Conservation (phyloP, 2,888 invertebrate genomes). For the Psylliodes chrysocephalus region DNA sequence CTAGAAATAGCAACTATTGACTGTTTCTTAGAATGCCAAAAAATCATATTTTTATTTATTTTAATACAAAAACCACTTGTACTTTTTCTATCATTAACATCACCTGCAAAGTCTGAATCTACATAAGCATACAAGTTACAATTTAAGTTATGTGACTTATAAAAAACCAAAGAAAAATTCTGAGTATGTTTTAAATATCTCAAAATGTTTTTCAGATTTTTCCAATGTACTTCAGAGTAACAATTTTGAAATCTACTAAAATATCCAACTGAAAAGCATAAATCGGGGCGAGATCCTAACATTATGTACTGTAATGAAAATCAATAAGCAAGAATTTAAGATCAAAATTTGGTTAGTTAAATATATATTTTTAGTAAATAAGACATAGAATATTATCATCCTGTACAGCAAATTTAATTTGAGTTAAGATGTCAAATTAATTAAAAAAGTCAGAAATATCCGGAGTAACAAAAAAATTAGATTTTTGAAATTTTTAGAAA, state of each 20-base stretch:
- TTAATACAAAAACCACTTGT: constrained; percentile 39
- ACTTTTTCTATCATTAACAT: constrained; percentile 33
- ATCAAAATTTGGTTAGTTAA: too few species aligned
- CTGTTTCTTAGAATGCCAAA: constrained; percentile 43
- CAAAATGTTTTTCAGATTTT: constrained; percentile 34
- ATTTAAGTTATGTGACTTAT: constrained; percentile 10
- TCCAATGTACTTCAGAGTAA: constrained; percentile 34
- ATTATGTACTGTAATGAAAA: too few species aligned
- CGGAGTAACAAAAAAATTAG: too few species aligned
- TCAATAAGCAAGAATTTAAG: too few species aligned
- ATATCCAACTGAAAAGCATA: constrained; percentile 39
- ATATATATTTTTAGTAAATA: too few species aligned
- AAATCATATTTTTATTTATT: constrained; percentile 36
- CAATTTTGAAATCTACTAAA: constrained; percentile 44
- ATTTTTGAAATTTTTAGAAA: too few species aligned
- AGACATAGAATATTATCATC: too few species aligned
- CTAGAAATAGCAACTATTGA: constrained; percentile 34
- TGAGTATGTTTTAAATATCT: constrained; percentile 24
- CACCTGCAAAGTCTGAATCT: constrained; percentile 21
- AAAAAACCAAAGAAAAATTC: constrained; percentile 33
- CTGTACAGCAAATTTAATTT: too few species aligned
- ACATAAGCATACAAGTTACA: constrained; percentile 8
- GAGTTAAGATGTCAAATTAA: too few species aligned
- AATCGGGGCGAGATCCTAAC: constrained; percentile 39
- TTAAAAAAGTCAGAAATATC: too few species aligned